Percentiles rank a stretch among this genome's conserved stretches.
phyloP scores from a whole-genome alignment of 2,888 invertebrate species.

The Pelosia muscerda region DNA sequence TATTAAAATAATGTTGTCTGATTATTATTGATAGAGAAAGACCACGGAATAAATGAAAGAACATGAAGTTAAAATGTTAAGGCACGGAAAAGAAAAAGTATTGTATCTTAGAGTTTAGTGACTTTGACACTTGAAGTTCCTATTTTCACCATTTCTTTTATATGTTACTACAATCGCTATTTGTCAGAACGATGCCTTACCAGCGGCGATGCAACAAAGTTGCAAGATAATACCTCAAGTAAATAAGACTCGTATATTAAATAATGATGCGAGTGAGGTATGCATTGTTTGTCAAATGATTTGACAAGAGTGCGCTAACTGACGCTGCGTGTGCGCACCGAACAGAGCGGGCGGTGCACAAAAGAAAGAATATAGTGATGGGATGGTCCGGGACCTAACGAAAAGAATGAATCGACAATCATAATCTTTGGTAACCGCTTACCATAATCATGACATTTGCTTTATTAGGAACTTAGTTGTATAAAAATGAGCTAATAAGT shows the following conservation, averaged over 20 bases:
- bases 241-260: constrained; percentile 26
- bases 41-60: neutral
- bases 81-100: no score
- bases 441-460: neutral
- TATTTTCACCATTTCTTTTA: no score
- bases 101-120: no score
- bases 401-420: neutral
- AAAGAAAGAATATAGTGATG: constrained; percentile 33
- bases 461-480: neutral
- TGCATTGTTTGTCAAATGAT: constrained; percentile 29
- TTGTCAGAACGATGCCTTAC: neutral
- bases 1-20: neutral
- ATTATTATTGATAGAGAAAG: neutral
- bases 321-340: constrained; percentile 29
- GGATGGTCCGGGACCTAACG: neutral
- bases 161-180: neutral
- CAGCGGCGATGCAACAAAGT: constrained; percentile 13
- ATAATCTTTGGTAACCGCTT: neutral
- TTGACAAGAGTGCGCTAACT: constrained; percentile 52
- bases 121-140: no score
- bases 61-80: no score
- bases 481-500: neutral
- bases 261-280: constrained; percentile 30
- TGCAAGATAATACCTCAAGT: constrained; percentile 13
- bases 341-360: constrained; percentile 7